A percentile compares a stretch with the other conserved stretches of the same genome.
phyloP scores from a whole-genome alignment of 2,797 vertebrate species.

The Epinephelus coioides region DNA sequence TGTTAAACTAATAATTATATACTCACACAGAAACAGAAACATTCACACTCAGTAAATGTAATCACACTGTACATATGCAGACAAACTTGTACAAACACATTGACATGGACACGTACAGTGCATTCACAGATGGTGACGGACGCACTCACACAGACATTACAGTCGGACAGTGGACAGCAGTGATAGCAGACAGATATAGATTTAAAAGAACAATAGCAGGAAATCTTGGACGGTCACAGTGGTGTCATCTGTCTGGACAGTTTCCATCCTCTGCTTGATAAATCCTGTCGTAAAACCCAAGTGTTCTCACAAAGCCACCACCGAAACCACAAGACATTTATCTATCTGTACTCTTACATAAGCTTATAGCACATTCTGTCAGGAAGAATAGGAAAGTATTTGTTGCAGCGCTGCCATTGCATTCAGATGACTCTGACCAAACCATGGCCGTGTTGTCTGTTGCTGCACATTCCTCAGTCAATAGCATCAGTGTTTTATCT shows the following conservation, averaged over 20 bases:
- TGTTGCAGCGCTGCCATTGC: slow-evolving; percentile 43
- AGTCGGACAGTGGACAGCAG: slow-evolving; percentile 55
- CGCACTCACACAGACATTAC: slow-evolving; percentile 25
- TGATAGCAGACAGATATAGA: slow-evolving; percentile 68
- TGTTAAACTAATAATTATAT: slow-evolving; percentile 9
- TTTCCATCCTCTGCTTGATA: slow-evolving; percentile 76
- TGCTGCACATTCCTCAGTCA: slow-evolving; percentile 67
- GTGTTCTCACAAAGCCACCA: slow-evolving; percentile 59
- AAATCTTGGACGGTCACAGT: slow-evolving; percentile 70
- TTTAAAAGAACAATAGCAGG: slow-evolving; percentile 83
- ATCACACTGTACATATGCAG: neutral
- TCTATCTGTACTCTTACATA: slow-evolving; percentile 23
- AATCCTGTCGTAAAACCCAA: slow-evolving; percentile 54
- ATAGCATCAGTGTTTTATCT: slow-evolving; percentile 61
- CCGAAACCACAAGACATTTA: slow-evolving; percentile 30
- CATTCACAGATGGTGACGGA: slow-evolving; percentile 9
- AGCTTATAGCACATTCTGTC: slow-evolving; percentile 33
- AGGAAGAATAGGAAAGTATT: slow-evolving; percentile 53
- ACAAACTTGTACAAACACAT: slow-evolving; percentile 10
- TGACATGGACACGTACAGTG: slow-evolving; percentile 2
- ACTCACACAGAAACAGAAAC: slow-evolving; percentile 9
- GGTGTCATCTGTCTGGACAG: slow-evolving; percentile 77
- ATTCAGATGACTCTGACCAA: slow-evolving; percentile 68
- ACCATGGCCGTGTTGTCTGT: slow-evolving; percentile 46
- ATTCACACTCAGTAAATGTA: neutral